A percentile compares a stretch with the other conserved stretches of the same genome.
Conservation (phyloP, 2,888 invertebrate species). For the Pollenia griseotomentosa region DNA sequence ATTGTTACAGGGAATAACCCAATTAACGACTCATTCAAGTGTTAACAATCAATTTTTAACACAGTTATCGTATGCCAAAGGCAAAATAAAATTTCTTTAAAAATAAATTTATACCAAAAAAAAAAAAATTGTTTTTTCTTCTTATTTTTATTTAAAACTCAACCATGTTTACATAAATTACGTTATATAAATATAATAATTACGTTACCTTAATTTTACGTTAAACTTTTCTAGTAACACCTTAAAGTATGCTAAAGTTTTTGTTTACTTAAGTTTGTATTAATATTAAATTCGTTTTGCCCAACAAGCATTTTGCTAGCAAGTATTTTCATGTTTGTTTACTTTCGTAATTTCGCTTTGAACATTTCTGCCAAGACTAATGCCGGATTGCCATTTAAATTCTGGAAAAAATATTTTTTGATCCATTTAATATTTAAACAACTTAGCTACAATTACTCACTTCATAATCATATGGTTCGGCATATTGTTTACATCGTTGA, state of each 20-base stretch:
- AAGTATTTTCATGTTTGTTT: not conserved
- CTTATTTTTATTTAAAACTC: slow-evolving; percentile 46
- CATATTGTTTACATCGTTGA: slow-evolving; percentile 87
- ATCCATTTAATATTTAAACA: not conserved
- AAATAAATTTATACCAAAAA: too few relatives aligned
- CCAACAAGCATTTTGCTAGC: slow-evolving; percentile 43
- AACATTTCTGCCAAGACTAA: slow-evolving; percentile 85
- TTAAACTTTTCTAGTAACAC: slow-evolving; percentile 34
- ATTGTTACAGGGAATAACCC: slow-evolving; percentile 58
- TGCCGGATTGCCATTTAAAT: slow-evolving; percentile 87
- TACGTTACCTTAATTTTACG: slow-evolving; percentile 37
- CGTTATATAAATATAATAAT: slow-evolving; percentile 41
- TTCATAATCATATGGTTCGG: slow-evolving; percentile 88
- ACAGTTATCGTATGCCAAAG: not conserved
- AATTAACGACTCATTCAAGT: slow-evolving; percentile 57
- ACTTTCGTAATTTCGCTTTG: slow-evolving; percentile 83
- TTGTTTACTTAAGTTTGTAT: not conserved
- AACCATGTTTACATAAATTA: slow-evolving; percentile 48
- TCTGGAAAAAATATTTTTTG: slow-evolving; percentile 73
- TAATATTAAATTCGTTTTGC: slow-evolving; percentile 57
- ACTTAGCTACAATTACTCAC: slow-evolving; percentile 78
- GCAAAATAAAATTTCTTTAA: not conserved
- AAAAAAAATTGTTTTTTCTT: too few relatives aligned
- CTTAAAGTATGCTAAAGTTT: slow-evolving; percentile 68
- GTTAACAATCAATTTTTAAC: slow-evolving; percentile 46